Evolutionary conservation across 2,797 vertebrate genomes (phyloP), one percentile per base, ranked within the genome.

Genomic region (Sebastes diploproa): DNA sequence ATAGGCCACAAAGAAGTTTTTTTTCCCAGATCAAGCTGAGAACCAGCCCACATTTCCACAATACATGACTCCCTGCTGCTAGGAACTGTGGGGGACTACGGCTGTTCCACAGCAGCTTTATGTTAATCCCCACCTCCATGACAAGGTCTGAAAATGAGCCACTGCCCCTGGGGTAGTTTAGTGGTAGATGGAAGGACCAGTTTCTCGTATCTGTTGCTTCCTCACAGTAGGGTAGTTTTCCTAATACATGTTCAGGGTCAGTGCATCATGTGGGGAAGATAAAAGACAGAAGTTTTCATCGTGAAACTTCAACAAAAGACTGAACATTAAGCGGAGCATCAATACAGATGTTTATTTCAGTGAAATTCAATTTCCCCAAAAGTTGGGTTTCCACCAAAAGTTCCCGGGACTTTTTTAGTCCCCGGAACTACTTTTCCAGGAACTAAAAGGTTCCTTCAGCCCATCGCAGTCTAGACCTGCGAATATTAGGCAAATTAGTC

Each of bases 71-170:
- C 6, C 76, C 80, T 36, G 70, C 74, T 82, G 78, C 13, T 7
- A 36, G 36, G 42, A 78, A 20, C 73, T 36, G 78, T 80, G 34
- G 80, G 68, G 61, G 52, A 23, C 20, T 54, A 5, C 2, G 1
- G 59, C 42, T 74, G 29, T 72, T 75, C 55, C 64, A 27, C 25
- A 75, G 25, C 52, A 32, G 74, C 58, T 79, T 78, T 71, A 82
- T 77, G 75, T 52, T 76, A 85, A 82, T 85, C 54, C 23, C 64
- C 42, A 62, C 70, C 64, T 73, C 46, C 46, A 32, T 50, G 56
- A 58, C 62, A 59, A 46, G 18, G 42, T 56, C 63, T 64, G 38
- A 83, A 79, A 82, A 59, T 13, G 14, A 80, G 34, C n/a, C 22
- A 20, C 74, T 46, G 52, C 73, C 78, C 78, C 64, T n/a, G 22